Evolutionary conservation across 2,113 vertebrate species (phyloP), one percentile per base, ranked within the genome.

Genomic region (Passer domesticus): DNA sequence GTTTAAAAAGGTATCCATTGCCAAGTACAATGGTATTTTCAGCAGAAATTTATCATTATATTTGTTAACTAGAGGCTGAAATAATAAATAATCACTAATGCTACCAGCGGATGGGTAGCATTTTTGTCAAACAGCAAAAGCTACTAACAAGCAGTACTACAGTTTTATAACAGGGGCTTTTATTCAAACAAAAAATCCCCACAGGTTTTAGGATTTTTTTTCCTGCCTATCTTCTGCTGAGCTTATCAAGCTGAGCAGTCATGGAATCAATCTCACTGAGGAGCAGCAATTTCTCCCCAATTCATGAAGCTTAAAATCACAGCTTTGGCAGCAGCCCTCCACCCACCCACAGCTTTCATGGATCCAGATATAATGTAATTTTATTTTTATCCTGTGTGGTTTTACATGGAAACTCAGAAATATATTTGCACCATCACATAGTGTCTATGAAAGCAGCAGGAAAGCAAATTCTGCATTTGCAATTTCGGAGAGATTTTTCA

Each of bases 201-300:
- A 90, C 86, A 95, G 93, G 79, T 93, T 96, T 97, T 75, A 92
- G 76, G 56, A 60, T 63, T 80, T 83, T 94, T 91, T 93, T 85
- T 70, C n/a, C 76, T 83, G 50, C 24, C 10, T 47, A 92, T 97
- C 91, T 94, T 94, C 89, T 92, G 76, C 94, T 91, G 89, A 89
- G 94, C 95, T 97, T 97, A 97, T 97, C 96, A 95, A 97, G 83
- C 95, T 94, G 94, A 97, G 92, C 96, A 96, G 95, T 97, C 86
- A 2, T 94, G 94, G 96, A 96, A 95, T 97, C 95, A 95, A 64
- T 96, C 92, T 95, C 92, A 93, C 96, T 90, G 89, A 97, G 95
- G 89, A 97, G 89, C 89, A 0, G 69, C 86, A 96, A 95, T 97
- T 97, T 96, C 95, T 92, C 91, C 94, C 95, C 92, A 95, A 37